A percentile compares a stretch with the other conserved stretches of the same genome.
Conservation (phyloP, 2,797 vertebrate genomes). For the Malacoctenus gilli region DNA sequence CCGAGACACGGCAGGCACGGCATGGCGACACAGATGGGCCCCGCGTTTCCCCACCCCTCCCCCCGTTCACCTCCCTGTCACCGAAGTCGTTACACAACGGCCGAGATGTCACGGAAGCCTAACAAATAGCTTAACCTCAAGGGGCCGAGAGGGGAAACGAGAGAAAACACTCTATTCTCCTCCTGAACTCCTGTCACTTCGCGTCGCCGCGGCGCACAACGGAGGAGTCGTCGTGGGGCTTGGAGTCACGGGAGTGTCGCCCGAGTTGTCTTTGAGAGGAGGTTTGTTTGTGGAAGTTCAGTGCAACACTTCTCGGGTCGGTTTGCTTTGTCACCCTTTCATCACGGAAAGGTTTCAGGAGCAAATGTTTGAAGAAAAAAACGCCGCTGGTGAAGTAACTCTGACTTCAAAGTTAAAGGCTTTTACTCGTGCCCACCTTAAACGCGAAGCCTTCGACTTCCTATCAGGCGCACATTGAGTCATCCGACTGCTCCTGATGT, state of each 20-base stretch:
- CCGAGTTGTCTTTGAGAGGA: slow-evolving; percentile 11
- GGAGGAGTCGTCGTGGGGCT: slow-evolving; percentile 20
- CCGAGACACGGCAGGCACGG: slow-evolving; percentile 7
- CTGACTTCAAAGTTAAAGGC: no score
- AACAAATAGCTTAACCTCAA: slow-evolving; percentile 34
- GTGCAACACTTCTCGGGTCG: slow-evolving; percentile 7
- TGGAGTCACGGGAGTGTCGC: slow-evolving; percentile 8
- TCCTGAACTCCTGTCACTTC: slow-evolving; percentile 33
- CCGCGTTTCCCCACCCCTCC: background rate
- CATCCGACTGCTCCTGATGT: no score
- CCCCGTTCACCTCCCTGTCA: slow-evolving; percentile 19
- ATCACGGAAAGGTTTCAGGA: no score
- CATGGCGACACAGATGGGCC: slow-evolving; percentile 14
- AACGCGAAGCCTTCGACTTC: no score
- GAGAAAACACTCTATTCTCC: slow-evolving; percentile 32
- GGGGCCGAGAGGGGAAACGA: slow-evolving; percentile 23
- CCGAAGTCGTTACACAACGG: slow-evolving; percentile 19
- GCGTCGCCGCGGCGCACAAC: slow-evolving; percentile 17
- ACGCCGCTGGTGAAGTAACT: no score
- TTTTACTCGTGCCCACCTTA: no score
- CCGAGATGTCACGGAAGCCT: slow-evolving; percentile 15
- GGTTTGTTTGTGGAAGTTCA: slow-evolving; percentile 17
- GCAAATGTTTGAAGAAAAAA: no score
- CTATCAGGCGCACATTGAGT: no score
- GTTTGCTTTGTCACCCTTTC: background rate